A percentile compares a stretch with the other conserved stretches of the same genome.
Conservation (phyloP, 1,140 invertebrate species). For the Magallana angulata region DNA sequence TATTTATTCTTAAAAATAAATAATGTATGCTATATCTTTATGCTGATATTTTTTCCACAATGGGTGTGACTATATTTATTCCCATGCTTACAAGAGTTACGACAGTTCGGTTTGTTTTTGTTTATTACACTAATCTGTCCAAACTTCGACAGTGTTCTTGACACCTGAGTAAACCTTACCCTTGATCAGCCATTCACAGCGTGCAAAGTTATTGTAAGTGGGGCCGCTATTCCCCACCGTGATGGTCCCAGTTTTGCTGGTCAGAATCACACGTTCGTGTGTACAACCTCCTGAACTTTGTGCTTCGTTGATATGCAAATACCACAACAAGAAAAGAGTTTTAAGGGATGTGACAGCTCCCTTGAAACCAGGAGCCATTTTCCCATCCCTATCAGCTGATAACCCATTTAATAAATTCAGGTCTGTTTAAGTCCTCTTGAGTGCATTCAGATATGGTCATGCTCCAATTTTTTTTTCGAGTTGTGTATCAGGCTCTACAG, state of each 20-base stretch:
- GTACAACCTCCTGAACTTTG: background rate
- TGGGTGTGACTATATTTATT: no score
- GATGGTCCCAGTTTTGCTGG: background rate
- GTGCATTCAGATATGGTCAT: background rate
- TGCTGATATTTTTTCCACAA: no score
- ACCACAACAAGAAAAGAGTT: constrained; percentile 25
- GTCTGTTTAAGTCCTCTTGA: background rate
- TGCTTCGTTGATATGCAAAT: background rate
- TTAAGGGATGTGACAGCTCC: constrained; percentile 7
- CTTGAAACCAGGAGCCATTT: constrained; percentile 32
- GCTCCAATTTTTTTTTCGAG: background rate
- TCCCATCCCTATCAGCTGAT: constrained; percentile 26
- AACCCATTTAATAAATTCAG: constrained; percentile 31
- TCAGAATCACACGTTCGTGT: background rate
- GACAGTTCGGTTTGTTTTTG: no score
- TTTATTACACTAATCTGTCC: background rate
- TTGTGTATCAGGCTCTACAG: background rate
- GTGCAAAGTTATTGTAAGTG: constrained; percentile 46
- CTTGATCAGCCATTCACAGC: constrained; percentile 97
- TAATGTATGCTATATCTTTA: no score
- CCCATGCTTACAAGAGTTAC: no score
- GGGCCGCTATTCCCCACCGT: constrained; percentile 30
- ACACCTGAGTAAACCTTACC: constrained; percentile 79
- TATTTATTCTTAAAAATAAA: no score
- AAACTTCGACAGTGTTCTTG: constrained; percentile 20